Base-by-base conservation (phyloP, 2,888 invertebrate genomes). In the Malthinus seriepunctatus region DNA sequence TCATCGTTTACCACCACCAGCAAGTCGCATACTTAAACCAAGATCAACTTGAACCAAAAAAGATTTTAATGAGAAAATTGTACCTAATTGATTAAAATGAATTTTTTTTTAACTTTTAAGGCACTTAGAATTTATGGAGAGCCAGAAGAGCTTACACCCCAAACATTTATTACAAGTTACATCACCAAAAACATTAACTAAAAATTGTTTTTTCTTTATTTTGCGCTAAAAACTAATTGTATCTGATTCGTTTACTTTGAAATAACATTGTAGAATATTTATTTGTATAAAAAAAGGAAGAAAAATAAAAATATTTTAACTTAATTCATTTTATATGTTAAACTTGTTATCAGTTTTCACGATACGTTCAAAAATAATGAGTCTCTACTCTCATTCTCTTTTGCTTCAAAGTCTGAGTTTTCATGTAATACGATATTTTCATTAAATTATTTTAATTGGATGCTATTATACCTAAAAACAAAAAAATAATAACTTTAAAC, bases 1-100 rank as follows among this genome's bases (percentile, higher is more conserved):
- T 79, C 83, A 88, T 71, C 89, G 91, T 80, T 86, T 91, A 73
- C 90, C 91, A 31, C 88, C 92, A 49, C 92, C 92, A 56, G 85
- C 90, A 34, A 91, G 89, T 67, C 87, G 91, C 71, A 85, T 88
- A 68, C 63, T 79, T 47, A 78, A 78, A 63, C 78, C 78, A 9
- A 62, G 77, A 38, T 63, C 73, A 10, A 66, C 65, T 53, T 69
- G 51, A 51, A 32, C 8, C 15, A 12, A 4, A 15, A 9, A 39
- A 42, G n/a, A 23, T 42, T 39, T 42, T 23, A 42, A 15, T 5
- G 23, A 23, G 23, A 23, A 23, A 23, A 23, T 23, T 23, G n/a
- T n/a, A n/a, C n/a, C n/a, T n/a, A n/a, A n/a, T n/a, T n/a, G n/a
- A n/a, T n/a, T n/a, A n/a, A n/a, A n/a, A n/a, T n/a, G 23, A 23